Conservation (phyloP, 2,888 invertebrate species). For the Parochlus steinenii region DNA sequence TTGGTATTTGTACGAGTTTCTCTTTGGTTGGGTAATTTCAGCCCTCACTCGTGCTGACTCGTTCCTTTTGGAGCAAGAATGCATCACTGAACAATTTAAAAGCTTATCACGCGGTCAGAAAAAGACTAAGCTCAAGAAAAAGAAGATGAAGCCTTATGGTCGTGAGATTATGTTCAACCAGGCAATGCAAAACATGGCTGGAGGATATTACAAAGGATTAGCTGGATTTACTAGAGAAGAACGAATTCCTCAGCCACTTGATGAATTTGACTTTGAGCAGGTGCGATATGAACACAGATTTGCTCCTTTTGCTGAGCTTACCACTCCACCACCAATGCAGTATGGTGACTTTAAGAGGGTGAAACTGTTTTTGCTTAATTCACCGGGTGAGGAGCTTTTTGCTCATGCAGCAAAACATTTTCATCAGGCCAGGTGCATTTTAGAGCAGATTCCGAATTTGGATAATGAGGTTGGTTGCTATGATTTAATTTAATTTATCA, state of each 20-base stretch:
- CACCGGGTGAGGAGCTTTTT: conserved; percentile 46
- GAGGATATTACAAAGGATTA: conserved; percentile 89
- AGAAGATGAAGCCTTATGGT: conserved; percentile 58
- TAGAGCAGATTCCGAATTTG: conserved; percentile 67
- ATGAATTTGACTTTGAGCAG: conserved; percentile 83
- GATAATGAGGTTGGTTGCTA: conserved; percentile 51
- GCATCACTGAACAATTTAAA: conserved; percentile 31
- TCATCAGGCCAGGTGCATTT: conserved; percentile 70
- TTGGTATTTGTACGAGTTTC: conserved; percentile 89
- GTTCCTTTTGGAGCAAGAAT: conserved; percentile 60
- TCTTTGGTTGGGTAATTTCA: conserved; percentile 87
- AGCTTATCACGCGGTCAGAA: conserved; percentile 25
- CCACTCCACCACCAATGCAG: conserved; percentile 80
- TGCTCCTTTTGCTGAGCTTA: conserved; percentile 69
- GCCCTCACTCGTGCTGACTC: conserved; percentile 79
- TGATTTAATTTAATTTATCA: too few species aligned
- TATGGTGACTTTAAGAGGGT: conserved; percentile 60
- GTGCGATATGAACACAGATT: conserved; percentile 91
- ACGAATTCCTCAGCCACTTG: conserved; percentile 67
- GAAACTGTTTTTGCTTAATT: conserved; percentile 49
- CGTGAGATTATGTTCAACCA: conserved; percentile 78
- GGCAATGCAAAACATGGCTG: conserved; percentile 85
- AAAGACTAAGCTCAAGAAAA: conserved; percentile 39
- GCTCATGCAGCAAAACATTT: conserved; percentile 80
- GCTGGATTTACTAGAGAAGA: conserved; percentile 78